Evolutionary conservation across 2,797 vertebrate genomes (phyloP).

Genomic region (Valencia hispanica): DNA sequence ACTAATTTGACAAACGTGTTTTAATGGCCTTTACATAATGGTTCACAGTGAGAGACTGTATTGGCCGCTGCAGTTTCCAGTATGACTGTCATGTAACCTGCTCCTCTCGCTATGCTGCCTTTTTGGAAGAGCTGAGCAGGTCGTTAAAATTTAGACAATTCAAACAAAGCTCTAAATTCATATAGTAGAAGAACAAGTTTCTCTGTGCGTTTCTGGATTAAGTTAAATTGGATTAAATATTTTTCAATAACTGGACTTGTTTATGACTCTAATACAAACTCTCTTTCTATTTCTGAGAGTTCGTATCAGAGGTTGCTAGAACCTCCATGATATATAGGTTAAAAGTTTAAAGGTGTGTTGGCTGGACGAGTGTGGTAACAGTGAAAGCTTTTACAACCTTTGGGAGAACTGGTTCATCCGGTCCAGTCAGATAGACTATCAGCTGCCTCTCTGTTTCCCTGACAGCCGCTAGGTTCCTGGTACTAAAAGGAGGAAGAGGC

Average conservation of each 20-base stretch:
- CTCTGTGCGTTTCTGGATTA: too few relatives aligned
- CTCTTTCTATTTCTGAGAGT: neutral
- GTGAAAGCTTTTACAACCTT: slow-evolving; percentile 6
- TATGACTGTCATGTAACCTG: too few relatives aligned
- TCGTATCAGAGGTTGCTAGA: neutral
- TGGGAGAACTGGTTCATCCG: slow-evolving; percentile 41
- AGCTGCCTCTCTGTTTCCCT: slow-evolving; percentile 18
- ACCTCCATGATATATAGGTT: neutral
- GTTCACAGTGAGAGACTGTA: too few relatives aligned
- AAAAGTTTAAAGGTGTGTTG: neutral
- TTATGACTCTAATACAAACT: neutral
- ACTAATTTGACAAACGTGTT: too few relatives aligned
- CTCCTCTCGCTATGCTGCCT: too few relatives aligned
- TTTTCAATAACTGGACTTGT: neutral
- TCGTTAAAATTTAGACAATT: too few relatives aligned
- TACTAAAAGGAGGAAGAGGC: slow-evolving; percentile 8
- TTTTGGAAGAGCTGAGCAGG: too few relatives aligned
- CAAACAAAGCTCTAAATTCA: too few relatives aligned
- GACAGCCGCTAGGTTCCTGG: slow-evolving; percentile 12
- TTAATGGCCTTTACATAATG: too few relatives aligned
- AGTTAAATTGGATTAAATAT: too few relatives aligned
- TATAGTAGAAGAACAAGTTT: too few relatives aligned
- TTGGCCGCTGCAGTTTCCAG: too few relatives aligned
- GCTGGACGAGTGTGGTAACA: slow-evolving; percentile 24
- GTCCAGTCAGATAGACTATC: slow-evolving; percentile 30